Evolutionary conservation across 1,140 invertebrate species (phyloP), one percentile per base, ranked within the genome.

Genomic region (Macrocentrus cingulum): DNA sequence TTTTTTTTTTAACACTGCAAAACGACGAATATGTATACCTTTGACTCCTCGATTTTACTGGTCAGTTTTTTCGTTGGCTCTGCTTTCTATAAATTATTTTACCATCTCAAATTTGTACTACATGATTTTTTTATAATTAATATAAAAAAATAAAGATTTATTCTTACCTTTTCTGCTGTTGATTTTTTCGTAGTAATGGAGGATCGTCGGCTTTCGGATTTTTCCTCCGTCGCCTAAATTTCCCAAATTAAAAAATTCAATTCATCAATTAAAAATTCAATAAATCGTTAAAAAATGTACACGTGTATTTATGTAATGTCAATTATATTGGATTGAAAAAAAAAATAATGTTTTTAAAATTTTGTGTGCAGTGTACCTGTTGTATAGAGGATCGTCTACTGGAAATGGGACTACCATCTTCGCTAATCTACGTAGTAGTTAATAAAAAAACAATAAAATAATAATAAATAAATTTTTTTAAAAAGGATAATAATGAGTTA

Each of bases 111-210:
- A 49, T 42, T 42, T 18, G 4, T 20, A 51, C 34, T 11, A 19
- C 15, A 11, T 51, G 13, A 37, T 13, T 18, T 18, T 9, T 7
- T 45, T 45, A 13, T 18, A 7, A 2, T 1, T 13, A 9, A 49
- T 3, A 23, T 49, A 16, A 29, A 20, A 20, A 48, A 51, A 54
- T 54, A 36, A 25, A 13, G 16, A 32, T n/a, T n/a, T n/a, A n/a
- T 78, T 74, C 78, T 81, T 71, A 84, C 84, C 81, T 85, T 82
- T 62, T 83, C 70, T 32, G 74, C 72, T 65, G 83, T 84, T 64
- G 83, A 82, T 66, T 75, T 77, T 60, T 81, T 80, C 52, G 78
- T 80, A 63, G 22, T 51, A 39, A 50, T 57, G 20, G 55, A 57
- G 19, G 55, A 50, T 5, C 55, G 55, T 16, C 55, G 55, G 36